A percentile compares a stretch with the other conserved stretches of the same genome.
Evolutionary conservation across 2,888 invertebrate species (phyloP).

Genomic region (Latrodectus elegans): DNA sequence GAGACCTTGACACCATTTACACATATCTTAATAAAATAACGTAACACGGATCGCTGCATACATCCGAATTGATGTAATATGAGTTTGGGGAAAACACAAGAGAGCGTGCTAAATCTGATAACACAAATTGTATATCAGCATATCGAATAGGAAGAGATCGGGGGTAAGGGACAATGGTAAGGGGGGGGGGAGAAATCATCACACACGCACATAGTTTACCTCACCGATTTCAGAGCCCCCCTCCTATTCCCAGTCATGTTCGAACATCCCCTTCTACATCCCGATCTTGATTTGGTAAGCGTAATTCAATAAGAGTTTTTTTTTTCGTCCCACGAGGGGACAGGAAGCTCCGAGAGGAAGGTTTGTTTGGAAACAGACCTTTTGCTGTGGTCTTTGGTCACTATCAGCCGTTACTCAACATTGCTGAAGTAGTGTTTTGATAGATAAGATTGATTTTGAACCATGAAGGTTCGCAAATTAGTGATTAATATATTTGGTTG

Average conservation of each 20-base stretch:
- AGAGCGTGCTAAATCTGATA: constrained; percentile 38
- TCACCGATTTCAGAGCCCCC: constrained; percentile 12
- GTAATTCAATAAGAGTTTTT: constrained; percentile 50
- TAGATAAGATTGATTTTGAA: too few relatives aligned
- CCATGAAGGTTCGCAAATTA: too few relatives aligned
- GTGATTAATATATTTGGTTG: too few relatives aligned
- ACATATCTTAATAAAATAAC: constrained; percentile 22
- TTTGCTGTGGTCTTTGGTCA: background rate
- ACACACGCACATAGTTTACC: constrained; percentile 18
- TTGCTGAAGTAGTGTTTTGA: too few relatives aligned
- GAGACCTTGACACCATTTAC: constrained; percentile 44
- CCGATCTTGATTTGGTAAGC: constrained; percentile 45
- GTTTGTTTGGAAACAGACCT: background rate
- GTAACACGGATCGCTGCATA: background rate
- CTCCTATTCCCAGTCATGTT: constrained; percentile 51
- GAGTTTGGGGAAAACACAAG: constrained; percentile 17
- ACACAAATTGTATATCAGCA: constrained; percentile 44
- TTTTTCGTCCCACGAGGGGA: too few relatives aligned
- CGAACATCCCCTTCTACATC: constrained; percentile 32
- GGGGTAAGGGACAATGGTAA: background rate
- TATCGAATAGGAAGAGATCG: constrained; percentile 14
- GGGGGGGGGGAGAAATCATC: constrained; percentile 27
- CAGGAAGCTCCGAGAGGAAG: constrained; percentile 15
- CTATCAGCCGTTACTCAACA: background rate
- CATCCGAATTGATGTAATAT: constrained; percentile 8